phyloP scores from a whole-genome alignment of 2,888 invertebrate species.

The Epinotia nisella region DNA sequence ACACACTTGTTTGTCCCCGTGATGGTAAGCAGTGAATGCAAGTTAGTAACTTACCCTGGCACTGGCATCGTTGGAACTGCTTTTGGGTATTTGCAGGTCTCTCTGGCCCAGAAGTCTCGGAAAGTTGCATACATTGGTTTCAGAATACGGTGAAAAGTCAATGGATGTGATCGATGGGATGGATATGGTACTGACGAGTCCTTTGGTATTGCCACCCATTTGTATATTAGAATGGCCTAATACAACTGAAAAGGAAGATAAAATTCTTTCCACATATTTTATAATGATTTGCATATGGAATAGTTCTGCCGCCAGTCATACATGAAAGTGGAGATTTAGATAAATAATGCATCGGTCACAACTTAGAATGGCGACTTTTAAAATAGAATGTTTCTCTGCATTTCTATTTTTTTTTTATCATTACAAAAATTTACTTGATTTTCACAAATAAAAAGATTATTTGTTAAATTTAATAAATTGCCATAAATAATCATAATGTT shows the following conservation, averaged over 20 bases:
- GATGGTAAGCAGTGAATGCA: not conserved
- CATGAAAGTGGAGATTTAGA: too few species aligned
- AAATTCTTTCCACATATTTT: too few species aligned
- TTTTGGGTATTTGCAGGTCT: slow-evolving; percentile 71
- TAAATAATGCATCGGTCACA: too few species aligned
- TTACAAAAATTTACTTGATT: too few species aligned
- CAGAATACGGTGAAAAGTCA: slow-evolving; percentile 64
- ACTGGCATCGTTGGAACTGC: slow-evolving; percentile 52
- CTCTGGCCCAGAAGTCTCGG: slow-evolving; percentile 73
- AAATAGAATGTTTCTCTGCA: too few species aligned
- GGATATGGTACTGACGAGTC: slow-evolving; percentile 71
- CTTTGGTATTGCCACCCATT: slow-evolving; percentile 58
- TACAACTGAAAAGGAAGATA: slow-evolving; percentile 55
- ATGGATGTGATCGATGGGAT: slow-evolving; percentile 68
- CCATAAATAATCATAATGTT: too few species aligned
- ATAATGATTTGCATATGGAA: too few species aligned
- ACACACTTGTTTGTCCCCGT: not conserved
- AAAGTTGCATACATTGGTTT: slow-evolving; percentile 59
- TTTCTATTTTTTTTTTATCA: too few species aligned
- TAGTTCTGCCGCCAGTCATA: too few species aligned
- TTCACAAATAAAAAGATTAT: too few species aligned
- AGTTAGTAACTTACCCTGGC: slow-evolving; percentile 57
- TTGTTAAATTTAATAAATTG: too few species aligned
- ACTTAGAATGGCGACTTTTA: too few species aligned
- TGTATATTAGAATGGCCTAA: slow-evolving; percentile 55